Conservation (phyloP, 2,888 invertebrate genomes). For the Stegophylla sp. region DNA sequence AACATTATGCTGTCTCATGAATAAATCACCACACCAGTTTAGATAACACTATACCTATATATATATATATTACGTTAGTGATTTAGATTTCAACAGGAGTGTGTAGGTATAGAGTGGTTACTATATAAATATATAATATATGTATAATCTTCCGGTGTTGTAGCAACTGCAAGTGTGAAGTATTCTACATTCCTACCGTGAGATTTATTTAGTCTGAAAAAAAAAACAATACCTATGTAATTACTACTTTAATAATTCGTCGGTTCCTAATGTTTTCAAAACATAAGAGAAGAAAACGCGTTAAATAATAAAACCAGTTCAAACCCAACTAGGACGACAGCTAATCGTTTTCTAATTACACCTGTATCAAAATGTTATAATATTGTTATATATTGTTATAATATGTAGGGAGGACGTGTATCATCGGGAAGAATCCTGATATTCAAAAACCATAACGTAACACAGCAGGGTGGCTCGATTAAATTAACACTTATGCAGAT, state of each 20-base stretch:
- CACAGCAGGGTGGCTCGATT: too few species aligned
- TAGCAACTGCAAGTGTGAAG: slow-evolving; percentile 25
- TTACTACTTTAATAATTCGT: neutral
- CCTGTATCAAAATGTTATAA: neutral
- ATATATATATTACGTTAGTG: neutral
- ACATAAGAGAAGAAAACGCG: neutral
- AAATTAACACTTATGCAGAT: too few species aligned
- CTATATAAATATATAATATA: neutral
- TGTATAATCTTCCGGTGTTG: slow-evolving; percentile 45
- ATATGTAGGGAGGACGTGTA: neutral
- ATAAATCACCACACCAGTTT: neutral
- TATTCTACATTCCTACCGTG: slow-evolving; percentile 5
- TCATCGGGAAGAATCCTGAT: neutral
- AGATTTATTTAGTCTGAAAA: slow-evolving; percentile 43
- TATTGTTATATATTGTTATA: neutral
- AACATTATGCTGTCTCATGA: slow-evolving; percentile 1
- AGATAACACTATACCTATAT: neutral
- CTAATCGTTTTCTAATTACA: slow-evolving; percentile 2
- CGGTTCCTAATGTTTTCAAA: neutral
- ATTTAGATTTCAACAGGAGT: neutral
- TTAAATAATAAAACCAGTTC: neutral
- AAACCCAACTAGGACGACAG: neutral
- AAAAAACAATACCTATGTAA: slow-evolving; percentile 37
- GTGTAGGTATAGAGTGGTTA: neutral
- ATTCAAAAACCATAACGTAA: neutral